A percentile compares a stretch with the other conserved stretches of the same genome.
These are phyloP conservation scores for Copidosoma aretas DNA, from an alignment of 2,888 invertebrate species.

Conservation along the genomic window DNA sequence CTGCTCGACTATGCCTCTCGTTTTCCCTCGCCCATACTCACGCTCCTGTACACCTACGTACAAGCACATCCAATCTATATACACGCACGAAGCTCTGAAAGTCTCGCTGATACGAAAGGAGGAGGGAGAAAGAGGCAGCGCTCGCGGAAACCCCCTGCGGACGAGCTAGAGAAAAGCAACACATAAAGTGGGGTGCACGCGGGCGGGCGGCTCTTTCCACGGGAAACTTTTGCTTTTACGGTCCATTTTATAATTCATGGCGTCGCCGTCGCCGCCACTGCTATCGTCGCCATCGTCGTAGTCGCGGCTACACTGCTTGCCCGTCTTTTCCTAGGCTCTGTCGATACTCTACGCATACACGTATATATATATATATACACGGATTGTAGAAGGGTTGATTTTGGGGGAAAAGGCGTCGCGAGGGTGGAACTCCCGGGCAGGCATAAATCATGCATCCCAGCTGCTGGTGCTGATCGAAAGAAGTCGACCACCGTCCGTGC, in stretches of 20 bases:
- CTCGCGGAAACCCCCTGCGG: constrained; percentile 1
- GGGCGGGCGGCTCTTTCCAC: constrained; percentile 21
- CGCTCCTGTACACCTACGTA: constrained; percentile 8
- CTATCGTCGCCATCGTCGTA: constrained; percentile 1
- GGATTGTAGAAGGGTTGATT: too few species aligned
- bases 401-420: too few species aligned
- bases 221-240: constrained; percentile 43
- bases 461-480: too few species aligned
- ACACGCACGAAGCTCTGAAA: not conserved
- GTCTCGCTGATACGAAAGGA: constrained; percentile 38
- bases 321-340: too few species aligned
- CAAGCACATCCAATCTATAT: too few species aligned
- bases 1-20: constrained; percentile 31
- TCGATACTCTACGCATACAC: too few species aligned
- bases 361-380: too few species aligned
- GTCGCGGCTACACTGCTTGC: not conserved
- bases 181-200: too few species aligned
- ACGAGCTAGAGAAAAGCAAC: too few species aligned
- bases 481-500: too few species aligned
- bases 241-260: not conserved
- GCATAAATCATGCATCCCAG: too few species aligned
- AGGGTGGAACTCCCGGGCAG: too few species aligned
- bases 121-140: constrained; percentile 23
- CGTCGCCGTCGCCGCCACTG: constrained; percentile 7
- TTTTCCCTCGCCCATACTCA: constrained; percentile 32